Evolutionary conservation across 2,888 invertebrate genomes (phyloP).

Genomic region (Bibio marci): DNA sequence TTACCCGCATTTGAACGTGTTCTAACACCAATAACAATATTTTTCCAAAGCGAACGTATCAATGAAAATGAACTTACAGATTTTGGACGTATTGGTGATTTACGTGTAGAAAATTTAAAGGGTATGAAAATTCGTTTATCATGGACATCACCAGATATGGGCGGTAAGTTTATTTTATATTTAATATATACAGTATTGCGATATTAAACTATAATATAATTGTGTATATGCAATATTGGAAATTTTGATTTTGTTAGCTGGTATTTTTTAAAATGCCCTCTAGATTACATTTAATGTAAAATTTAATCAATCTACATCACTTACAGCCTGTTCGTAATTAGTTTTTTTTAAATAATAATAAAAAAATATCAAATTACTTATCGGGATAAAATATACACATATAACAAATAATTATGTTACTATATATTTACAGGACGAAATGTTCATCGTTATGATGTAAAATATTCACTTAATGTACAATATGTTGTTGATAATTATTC

Average conservation of each 20-base stretch:
- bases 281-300: too few species aligned
- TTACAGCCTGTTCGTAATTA: too few species aligned
- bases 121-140: slow-evolving; percentile 33
- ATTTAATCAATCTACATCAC: too few species aligned
- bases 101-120: slow-evolving; percentile 30
- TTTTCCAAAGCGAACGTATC: slow-evolving; percentile 27
- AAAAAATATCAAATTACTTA: too few species aligned
- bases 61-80: slow-evolving; percentile 9
- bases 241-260: too few species aligned
- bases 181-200: too few species aligned
- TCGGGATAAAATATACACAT: too few species aligned
- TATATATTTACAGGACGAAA: slow-evolving; percentile 12
- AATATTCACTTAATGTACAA: slow-evolving; percentile 26
- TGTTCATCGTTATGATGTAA: slow-evolving; percentile 35
- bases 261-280: too few species aligned
- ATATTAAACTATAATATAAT: too few species aligned
- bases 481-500: slow-evolving; percentile 33
- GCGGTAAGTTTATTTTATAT: slow-evolving; percentile 17
- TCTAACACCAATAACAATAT: slow-evolving; percentile 31
- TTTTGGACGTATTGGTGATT: slow-evolving; percentile 35
- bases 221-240: too few species aligned
- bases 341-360: too few species aligned
- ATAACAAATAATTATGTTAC: too few species aligned
- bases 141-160: slow-evolving; percentile 44
- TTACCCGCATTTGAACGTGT: slow-evolving; percentile 35